phyloP scores from a whole-genome alignment of 2,888 invertebrate genomes.

The Neoaliturus tenellus region DNA sequence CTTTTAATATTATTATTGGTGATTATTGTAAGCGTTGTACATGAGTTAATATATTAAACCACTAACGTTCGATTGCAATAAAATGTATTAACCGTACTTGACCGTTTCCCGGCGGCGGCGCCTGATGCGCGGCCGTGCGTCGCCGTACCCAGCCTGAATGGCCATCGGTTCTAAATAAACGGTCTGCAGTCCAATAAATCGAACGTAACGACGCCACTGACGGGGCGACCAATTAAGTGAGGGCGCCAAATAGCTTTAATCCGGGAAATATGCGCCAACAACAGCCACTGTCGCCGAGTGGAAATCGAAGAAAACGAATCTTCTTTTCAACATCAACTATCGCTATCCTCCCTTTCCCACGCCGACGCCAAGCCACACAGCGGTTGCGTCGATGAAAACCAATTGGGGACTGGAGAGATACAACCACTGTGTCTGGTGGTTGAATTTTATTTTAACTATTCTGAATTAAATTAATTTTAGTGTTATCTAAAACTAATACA shows the following conservation, averaged over 20 bases:
- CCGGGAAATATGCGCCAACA: conserved; percentile 43
- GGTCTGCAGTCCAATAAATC: conserved; percentile 44
- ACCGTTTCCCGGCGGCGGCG: conserved; percentile 8
- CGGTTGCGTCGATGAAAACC: no score
- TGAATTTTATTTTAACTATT: no score
- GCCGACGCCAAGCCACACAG: no score
- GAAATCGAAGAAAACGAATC: conserved; percentile 15
- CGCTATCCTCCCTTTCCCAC: neutral
- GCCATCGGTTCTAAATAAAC: conserved; percentile 49
- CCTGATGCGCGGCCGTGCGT: neutral
- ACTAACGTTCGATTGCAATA: no score
- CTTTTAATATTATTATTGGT: no score
- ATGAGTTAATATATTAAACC: no score
- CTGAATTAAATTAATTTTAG: no score
- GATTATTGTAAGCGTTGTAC: no score
- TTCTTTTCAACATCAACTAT: conserved; percentile 2
- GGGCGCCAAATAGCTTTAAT: conserved; percentile 51
- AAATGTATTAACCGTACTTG: no score
- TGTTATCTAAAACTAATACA: no score
- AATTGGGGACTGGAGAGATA: no score
- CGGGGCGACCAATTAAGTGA: conserved; percentile 37
- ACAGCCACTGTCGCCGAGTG: conserved; percentile 9
- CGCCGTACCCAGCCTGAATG: neutral
- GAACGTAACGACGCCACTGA: conserved; percentile 40
- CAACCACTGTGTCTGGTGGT: neutral